Percentiles rank a stretch among this genome's conserved stretches.
Evolutionary conservation across 2,888 invertebrate genomes (phyloP).

Genomic region (Hipparchia sbordonii): DNA sequence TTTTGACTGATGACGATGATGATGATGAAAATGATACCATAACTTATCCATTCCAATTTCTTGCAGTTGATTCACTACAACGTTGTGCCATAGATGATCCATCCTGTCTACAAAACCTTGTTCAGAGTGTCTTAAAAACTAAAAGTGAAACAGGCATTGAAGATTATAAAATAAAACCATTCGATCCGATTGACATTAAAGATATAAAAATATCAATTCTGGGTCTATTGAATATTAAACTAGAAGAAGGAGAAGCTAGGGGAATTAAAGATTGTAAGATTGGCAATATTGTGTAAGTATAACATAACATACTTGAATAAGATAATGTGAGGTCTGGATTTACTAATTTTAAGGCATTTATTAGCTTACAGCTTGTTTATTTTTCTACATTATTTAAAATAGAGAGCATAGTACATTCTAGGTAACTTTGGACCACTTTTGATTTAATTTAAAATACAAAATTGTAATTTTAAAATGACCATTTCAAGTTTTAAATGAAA

Average conservation of each 20-base stretch:
- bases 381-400: too few species aligned
- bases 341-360: background rate
- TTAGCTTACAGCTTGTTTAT: too few species aligned
- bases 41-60: conserved; percentile 6
- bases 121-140: conserved; percentile 41
- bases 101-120: conserved; percentile 48
- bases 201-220: conserved; percentile 47
- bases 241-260: conserved; percentile 49
- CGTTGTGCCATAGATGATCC: conserved; percentile 53
- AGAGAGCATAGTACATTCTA: too few species aligned
- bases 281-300: conserved; percentile 49
- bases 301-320: background rate
- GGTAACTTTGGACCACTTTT: too few species aligned
- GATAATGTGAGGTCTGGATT: too few species aligned
- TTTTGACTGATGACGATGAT: too few species aligned
- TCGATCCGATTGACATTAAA: conserved; percentile 51
- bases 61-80: conserved; percentile 52
- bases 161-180: conserved; percentile 50
- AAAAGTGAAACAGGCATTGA: conserved; percentile 49
- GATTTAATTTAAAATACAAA: too few species aligned
- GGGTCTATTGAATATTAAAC: conserved; percentile 45
- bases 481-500: too few species aligned
- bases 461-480: too few species aligned
- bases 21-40: background rate
- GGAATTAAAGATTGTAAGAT: conserved; percentile 55